Base-by-base conservation (phyloP, 2,888 invertebrate species). In the Ochropacha duplaris region DNA sequence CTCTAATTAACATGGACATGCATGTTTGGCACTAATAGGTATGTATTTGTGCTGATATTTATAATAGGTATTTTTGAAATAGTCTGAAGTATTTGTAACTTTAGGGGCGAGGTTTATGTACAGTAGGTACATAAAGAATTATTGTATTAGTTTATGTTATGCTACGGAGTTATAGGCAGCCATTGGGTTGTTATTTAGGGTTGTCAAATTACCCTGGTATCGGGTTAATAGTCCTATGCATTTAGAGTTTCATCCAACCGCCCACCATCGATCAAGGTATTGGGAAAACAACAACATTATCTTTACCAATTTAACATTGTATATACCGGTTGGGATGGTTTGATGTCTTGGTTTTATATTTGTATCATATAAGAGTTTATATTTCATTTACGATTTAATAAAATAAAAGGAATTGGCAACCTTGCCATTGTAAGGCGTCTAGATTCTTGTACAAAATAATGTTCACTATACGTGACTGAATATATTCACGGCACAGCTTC, bases 191-290 rank as follows among this genome's bases (percentile, higher is more conserved):
- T 74, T 74, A 75, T 73, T 72, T 72, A 77, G 78, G 74, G 76
- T 74, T 78, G 74, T 79, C 74, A 78, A 83, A 83, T 84, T 78
- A 79, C 69, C 67, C 64, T 71, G 58, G 78, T 81, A 83, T 81
- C 77, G 67, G 69, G 69, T 72, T 73, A 71, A 78, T 75, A 75
- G 72, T 78, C 68, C 58, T 68, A 62, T 65, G 72, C 74, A 75
- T 79, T 79, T 77, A 74, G 60, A 66, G 74, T 58, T 31, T 66
- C 69, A 60, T 65, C 70, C 55, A 58, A 39, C 71, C 69, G 72
- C 65, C 65, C 62, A 55, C 58, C 66, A 79, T 82, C 72, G 60
- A 77, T 83, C 79, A 76, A 68, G 59, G 44, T 56, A 70, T 68
- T 56, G 61, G 59, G 61, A 54, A 49, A 54, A 64, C 61, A 61